Conservation (phyloP, 1,140 invertebrate species). For the Saccostrea glomerata region DNA sequence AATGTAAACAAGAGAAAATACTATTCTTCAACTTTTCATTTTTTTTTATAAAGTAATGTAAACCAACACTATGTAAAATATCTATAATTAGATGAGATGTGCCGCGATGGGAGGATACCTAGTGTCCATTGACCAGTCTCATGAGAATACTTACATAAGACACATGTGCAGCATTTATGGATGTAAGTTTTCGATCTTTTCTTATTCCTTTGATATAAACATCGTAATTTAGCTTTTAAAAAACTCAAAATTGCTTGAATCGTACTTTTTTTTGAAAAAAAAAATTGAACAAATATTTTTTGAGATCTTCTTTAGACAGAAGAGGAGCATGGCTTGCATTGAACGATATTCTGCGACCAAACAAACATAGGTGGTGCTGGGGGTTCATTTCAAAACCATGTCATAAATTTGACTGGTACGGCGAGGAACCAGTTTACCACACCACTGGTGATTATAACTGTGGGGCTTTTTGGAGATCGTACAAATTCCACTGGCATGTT, state of each 20-base stretch:
- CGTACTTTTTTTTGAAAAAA: too few relatives aligned
- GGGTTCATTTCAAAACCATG: neutral
- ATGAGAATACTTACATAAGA: slow-evolving; percentile 35
- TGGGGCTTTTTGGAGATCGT: neutral
- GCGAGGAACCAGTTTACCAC: slow-evolving; percentile 1
- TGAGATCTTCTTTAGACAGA: neutral
- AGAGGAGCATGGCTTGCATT: neutral
- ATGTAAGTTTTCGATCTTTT: neutral
- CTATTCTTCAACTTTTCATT: too few relatives aligned
- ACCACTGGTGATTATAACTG: neutral
- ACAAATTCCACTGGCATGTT: slow-evolving; percentile 15
- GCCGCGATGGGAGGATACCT: slow-evolving; percentile 33
- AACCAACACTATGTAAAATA: neutral
- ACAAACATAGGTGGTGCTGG: slow-evolving; percentile 24
- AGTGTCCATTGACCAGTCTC: neutral
- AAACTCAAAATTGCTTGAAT: neutral
- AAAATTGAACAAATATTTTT: neutral
- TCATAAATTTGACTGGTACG: slow-evolving; percentile 27
- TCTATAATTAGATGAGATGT: slow-evolving; percentile 23
- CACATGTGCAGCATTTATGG: slow-evolving; percentile 6
- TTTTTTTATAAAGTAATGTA: neutral
- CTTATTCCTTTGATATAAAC: neutral
- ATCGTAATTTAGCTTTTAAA: neutral
- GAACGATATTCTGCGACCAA: slow-evolving; percentile 7
- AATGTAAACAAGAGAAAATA: too few relatives aligned